A percentile compares a stretch with the other conserved stretches of the same genome.
phyloP scores from a whole-genome alignment of 2,888 invertebrate genomes.

The Caenorhabditis angaria region DNA sequence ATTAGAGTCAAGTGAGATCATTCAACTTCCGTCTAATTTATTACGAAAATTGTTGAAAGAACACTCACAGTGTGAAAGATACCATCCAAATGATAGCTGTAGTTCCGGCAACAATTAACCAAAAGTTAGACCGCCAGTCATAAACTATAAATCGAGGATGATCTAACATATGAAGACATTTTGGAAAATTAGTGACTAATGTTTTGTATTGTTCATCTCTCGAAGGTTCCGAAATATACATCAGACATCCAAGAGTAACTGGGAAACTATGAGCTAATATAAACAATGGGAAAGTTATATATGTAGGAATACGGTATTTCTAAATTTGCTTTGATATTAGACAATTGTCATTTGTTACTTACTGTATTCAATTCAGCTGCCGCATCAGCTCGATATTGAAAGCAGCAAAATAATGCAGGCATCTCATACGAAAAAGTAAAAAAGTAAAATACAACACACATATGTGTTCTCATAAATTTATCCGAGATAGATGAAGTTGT shows the following conservation, averaged over 20 bases:
- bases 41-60: no score
- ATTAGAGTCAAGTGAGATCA: no score
- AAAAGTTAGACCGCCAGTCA: slow-evolving; percentile 13
- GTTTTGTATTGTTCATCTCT: slow-evolving; percentile 14
- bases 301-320: background rate
- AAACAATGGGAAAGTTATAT: background rate
- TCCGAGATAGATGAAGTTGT: slow-evolving; percentile 2
- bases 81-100: slow-evolving; percentile 20
- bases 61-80: no score
- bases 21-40: no score
- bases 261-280: slow-evolving; percentile 23
- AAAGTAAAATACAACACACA: background rate
- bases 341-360: no score
- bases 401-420: slow-evolving; percentile 21
- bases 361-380: no score
- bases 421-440: slow-evolving; percentile 19
- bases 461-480: background rate
- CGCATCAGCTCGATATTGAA: slow-evolving; percentile 18
- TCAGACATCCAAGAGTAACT: slow-evolving; percentile 9
- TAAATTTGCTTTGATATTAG: background rate
- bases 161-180: slow-evolving; percentile 15
- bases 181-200: slow-evolving; percentile 8
- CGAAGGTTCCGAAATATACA: slow-evolving; percentile 11
- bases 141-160: slow-evolving; percentile 19
- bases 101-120: slow-evolving; percentile 14